Percentiles rank a stretch among this genome's conserved stretches.
These are phyloP conservation scores for Chirona hameri DNA, from an alignment of 2,888 invertebrate species.

Conservation along the genomic window DNA sequence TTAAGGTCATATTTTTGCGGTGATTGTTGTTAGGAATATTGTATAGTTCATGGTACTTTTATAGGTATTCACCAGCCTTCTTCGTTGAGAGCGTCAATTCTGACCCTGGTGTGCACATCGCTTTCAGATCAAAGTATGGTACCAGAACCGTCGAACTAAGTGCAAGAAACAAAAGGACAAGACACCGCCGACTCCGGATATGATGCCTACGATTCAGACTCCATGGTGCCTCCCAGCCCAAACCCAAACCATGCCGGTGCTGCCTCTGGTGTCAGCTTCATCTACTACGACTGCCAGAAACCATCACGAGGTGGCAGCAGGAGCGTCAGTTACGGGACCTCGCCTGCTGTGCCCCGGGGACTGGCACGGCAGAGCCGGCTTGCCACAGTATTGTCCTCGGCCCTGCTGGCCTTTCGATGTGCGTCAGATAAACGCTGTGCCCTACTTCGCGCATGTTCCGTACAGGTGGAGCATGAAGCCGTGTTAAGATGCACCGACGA, in stretches of 20 bases:
- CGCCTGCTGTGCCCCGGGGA: neutral
- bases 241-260: neutral
- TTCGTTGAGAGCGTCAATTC: no score
- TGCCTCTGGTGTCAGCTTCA: neutral
- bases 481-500: no score
- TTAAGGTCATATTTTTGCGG: no score
- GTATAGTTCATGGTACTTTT: no score
- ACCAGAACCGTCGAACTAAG: conserved; percentile 48
- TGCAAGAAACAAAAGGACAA: conserved; percentile 41
- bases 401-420: neutral
- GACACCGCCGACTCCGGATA: neutral
- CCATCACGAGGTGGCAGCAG: neutral
- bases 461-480: neutral
- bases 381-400: neutral
- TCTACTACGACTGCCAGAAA: neutral
- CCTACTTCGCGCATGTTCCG: neutral
- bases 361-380: neutral
- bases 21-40: no score
- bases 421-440: neutral
- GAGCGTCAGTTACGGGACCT: neutral
- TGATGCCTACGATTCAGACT: neutral
- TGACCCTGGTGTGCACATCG: no score
- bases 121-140: conserved; percentile 49
- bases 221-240: neutral
- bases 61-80: no score